Evolutionary conservation across 2,113 vertebrate genomes (phyloP), one percentile per base, ranked within the genome.

Genomic region (Platysteira castanea): DNA sequence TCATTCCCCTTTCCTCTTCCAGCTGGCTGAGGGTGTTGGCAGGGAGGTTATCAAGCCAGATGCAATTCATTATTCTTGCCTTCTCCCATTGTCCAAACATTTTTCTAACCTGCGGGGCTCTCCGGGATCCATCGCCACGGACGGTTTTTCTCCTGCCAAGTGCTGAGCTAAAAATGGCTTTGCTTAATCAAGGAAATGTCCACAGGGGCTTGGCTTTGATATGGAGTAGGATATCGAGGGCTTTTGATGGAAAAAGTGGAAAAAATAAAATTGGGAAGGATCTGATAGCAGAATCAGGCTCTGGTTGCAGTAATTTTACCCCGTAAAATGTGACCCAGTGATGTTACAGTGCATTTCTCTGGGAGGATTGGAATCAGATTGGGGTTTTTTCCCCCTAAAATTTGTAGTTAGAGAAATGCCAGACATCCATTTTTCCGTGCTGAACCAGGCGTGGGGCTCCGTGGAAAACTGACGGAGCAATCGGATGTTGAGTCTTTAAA

Each of bases 81-180:
- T 93, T 93, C 79, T 80, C 54, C 85, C 75, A 83, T 59, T 70
- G 42, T 91, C 84, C 84, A 96, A 96, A 96, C 84, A 47, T 96
- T 97, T 91, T 95, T 41, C 54, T 94, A 83, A 94, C 91, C 70
- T 90, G 91, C 8, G 68, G 70, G 77, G 79, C 41, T 90, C 83
- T 27, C 78, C 37, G 59, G 64, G 95, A 95, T 95, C 8, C 3
- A 96, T 88, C 23, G 39, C 16, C 22, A 7, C 19, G 1, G 84
- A 74, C 0, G 18, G 77, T 70, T 96, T 80, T 93, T 86, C 75
- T 69, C 80, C 84, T 86, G 95, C 91, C 95, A 97, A 96, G 46
- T 4, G 17, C 67, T 75, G 87, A 94, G 67, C 68, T 91, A 81
- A 93, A 96, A 91, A 86, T 7, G 63, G 24, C 78, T 91, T 80